These are phyloP conservation scores for Drosophila melanogaster DNA, from an alignment of 1,140 invertebrate species.

Conservation along the genomic window Release_6_plus_ISO1_MT NT_037436.4:16506001-16506500, in stretches of 20 bases:
- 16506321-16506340: neutral
- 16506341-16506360: neutral
- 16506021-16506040: constrained; percentile 7
- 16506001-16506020: constrained; percentile 41
- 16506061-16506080: neutral
- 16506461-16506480: constrained; percentile 97
- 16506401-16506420: constrained; percentile 97
- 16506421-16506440: constrained; percentile 96
- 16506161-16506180: too few relatives aligned
- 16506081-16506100: neutral
- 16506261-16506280: too few relatives aligned
- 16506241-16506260: too few relatives aligned
- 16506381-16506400: constrained; percentile 92
- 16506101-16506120: neutral
- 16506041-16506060: constrained; percentile 12
- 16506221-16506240: too few relatives aligned
- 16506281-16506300: neutral
- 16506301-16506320: too few relatives aligned
- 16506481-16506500: constrained; percentile 89
- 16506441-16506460: constrained; percentile 97
- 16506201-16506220: too few relatives aligned
- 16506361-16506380: constrained; percentile 87
- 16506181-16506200: too few relatives aligned
- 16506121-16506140: neutral
- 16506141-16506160: neutral